Evolutionary conservation across 2,797 vertebrate species (phyloP).

Genomic region (Enteromius mattozi): DNA sequence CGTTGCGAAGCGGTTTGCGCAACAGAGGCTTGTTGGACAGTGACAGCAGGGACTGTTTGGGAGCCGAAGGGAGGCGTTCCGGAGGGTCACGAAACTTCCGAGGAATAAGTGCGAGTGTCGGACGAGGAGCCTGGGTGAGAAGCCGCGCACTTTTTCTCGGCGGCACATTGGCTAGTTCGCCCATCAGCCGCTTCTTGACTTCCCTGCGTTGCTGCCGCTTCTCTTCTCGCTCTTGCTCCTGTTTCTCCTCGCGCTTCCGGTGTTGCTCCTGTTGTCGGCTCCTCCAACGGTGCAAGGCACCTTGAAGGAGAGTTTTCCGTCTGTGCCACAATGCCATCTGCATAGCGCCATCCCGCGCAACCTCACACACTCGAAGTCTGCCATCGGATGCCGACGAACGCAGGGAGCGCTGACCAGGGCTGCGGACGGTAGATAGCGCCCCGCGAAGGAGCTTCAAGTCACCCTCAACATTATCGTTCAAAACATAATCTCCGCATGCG

Average conservation of each 20-base stretch:
- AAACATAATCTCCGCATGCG: constrained; percentile 93
- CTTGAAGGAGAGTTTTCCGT: constrained; percentile 87
- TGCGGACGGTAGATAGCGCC: constrained; percentile 88
- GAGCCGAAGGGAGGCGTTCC: constrained; percentile 73
- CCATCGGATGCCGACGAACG: constrained; percentile 83
- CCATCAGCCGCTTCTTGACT: constrained; percentile 90
- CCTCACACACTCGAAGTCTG: constrained; percentile 71
- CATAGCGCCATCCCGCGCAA: constrained; percentile 82
- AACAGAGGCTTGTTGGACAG: constrained; percentile 72
- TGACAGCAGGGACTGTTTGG: constrained; percentile 71
- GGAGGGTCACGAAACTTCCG: constrained; percentile 87
- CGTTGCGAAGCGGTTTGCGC: constrained; percentile 49
- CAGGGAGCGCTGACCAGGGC: constrained; percentile 85
- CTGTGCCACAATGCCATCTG: constrained; percentile 90
- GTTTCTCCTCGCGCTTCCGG: constrained; percentile 79
- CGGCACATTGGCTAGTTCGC: constrained; percentile 89
- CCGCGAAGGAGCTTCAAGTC: constrained; percentile 95
- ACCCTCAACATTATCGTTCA: constrained; percentile 96
- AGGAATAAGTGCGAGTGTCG: constrained; percentile 82
- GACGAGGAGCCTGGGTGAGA: constrained; percentile 85
- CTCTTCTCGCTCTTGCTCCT: constrained; percentile 85
- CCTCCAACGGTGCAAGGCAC: constrained; percentile 83
- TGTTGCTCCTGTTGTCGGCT: constrained; percentile 82
- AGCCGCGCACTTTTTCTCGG: constrained; percentile 96
- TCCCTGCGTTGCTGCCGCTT: constrained; percentile 87